Percentiles rank a stretch among this genome's conserved stretches.
Conservation (phyloP, 2,888 invertebrate species). For the Cosmopolites sordidus region DNA sequence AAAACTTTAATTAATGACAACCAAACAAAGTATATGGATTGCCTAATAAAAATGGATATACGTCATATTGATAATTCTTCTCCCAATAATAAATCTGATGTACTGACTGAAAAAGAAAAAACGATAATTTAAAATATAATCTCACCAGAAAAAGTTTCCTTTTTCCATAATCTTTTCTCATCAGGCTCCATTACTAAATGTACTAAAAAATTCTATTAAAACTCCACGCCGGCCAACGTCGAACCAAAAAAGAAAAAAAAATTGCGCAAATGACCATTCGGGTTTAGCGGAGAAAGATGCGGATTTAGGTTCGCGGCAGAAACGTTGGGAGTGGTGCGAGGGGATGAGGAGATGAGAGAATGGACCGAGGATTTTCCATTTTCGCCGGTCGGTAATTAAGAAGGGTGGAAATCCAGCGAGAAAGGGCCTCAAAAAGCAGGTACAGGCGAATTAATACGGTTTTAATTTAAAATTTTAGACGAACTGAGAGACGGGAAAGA, state of each 20-base stretch:
- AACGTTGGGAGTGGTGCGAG: not conserved
- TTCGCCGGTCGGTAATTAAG: constrained; percentile 42
- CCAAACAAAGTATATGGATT: no score
- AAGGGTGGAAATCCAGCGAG: constrained; percentile 48
- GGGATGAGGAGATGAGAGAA: not conserved
- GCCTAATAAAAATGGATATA: no score
- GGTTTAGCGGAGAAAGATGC: constrained; percentile 24
- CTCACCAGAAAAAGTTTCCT: constrained; percentile 2
- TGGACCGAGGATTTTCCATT: constrained; percentile 23
- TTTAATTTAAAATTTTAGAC: constrained; percentile 37
- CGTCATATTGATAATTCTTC: no score
- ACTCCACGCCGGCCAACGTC: not conserved
- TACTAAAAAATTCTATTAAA: constrained; percentile 2
- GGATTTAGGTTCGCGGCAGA: constrained; percentile 16
- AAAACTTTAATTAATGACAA: no score
- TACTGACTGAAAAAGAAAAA: not conserved
- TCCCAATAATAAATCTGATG: not conserved
- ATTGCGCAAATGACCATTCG: constrained; percentile 26
- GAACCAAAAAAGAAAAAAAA: constrained; percentile 6
- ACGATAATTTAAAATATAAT: constrained; percentile 16
- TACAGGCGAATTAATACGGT: constrained; percentile 34
- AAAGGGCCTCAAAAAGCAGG: constrained; percentile 36
- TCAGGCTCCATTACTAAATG: not conserved
- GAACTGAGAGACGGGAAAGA: constrained; percentile 23
- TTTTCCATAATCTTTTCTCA: not conserved